Evolutionary conservation across 2,113 vertebrate genomes (phyloP), one percentile per base, ranked within the genome.

Genomic region (Deroptyus accipitrinus): DNA sequence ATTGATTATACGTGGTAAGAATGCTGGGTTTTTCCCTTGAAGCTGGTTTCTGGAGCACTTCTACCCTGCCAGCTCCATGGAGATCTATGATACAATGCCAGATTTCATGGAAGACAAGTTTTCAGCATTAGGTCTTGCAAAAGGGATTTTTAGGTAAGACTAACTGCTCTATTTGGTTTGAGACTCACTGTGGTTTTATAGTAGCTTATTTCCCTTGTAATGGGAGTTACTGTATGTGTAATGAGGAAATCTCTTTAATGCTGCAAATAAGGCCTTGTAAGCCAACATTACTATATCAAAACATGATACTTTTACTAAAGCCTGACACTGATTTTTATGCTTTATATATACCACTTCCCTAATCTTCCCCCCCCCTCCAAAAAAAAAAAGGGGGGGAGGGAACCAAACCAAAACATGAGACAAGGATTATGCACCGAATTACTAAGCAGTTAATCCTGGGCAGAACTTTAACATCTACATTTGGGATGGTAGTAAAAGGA

Each of bases 51-150:
- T 95, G 83, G 88, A 95, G 80, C 76, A 27, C 73, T 95, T 90
- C 64, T 68, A 2, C 52, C 46, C 42, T 61, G 39, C 76, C 48
- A 90, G 86, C 94, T 94, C 95, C 94, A 90, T 94, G 95, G 95
- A 97, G 95, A 94, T 93, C 55, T 72, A 39, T 96, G 95, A 72
- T 90, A 67, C 51, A 48, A 33, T 57, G 94, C 95, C 95, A 96
- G 51, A 79, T 93, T 93, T 93, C 88, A 84, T 57, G 46, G 73
- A 86, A 86, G 80, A 91, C 61, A 83, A 92, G 76, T 96, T 93
- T 92, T 91, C 86, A 95, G 73, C 51, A 63, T 94, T 55, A 83
- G 55, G 84, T 83, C 51, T 83, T 90, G 83, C 94, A 96, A 92
- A 90, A 19, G 55, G 39, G 55, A 52, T 90, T 94, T 94, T 95